Evolutionary conservation across 2,888 invertebrate genomes (phyloP).

Genomic region (Drosophila infuscata): DNA sequence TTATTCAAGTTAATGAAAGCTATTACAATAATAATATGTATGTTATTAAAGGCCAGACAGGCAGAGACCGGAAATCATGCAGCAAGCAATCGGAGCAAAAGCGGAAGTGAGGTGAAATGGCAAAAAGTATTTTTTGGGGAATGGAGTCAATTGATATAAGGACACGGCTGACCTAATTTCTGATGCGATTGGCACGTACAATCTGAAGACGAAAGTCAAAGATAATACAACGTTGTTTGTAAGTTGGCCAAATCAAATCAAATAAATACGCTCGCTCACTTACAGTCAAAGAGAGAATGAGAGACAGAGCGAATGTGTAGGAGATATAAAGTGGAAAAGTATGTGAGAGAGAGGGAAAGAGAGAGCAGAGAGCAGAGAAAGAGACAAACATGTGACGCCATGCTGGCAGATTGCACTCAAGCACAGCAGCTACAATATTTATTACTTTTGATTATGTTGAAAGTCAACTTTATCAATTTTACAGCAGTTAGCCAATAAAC

Average conservation of each 20-base stretch:
- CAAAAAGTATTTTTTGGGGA: background rate
- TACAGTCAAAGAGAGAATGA: conserved; percentile 9
- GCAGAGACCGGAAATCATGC: conserved; percentile 35
- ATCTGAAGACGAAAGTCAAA: conserved; percentile 36
- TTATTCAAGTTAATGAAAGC: conserved; percentile 44
- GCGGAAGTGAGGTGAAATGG: conserved; percentile 25
- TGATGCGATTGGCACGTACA: conserved; percentile 61
- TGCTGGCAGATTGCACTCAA: conserved; percentile 72
- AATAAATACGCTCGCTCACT: conserved; percentile 60
- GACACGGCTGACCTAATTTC: conserved; percentile 56
- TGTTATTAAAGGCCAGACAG: background rate
- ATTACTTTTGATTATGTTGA: conserved; percentile 80
- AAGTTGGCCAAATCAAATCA: conserved; percentile 67
- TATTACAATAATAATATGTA: conserved; percentile 23
- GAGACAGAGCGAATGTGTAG: background rate
- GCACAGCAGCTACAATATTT: conserved; percentile 79
- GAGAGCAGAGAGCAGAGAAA: background rate
- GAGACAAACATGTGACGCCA: conserved; percentile 60
- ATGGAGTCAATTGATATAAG: conserved; percentile 4
- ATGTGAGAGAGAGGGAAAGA: background rate
- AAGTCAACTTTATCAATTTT: conserved; percentile 81
- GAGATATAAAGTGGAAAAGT: background rate
- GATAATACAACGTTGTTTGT: conserved; percentile 30
- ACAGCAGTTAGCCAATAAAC: conserved; percentile 79
- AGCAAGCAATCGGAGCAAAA: conserved; percentile 6